Base-by-base conservation (phyloP, 2,888 invertebrate genomes). In the Agrotis ipsilon region DNA sequence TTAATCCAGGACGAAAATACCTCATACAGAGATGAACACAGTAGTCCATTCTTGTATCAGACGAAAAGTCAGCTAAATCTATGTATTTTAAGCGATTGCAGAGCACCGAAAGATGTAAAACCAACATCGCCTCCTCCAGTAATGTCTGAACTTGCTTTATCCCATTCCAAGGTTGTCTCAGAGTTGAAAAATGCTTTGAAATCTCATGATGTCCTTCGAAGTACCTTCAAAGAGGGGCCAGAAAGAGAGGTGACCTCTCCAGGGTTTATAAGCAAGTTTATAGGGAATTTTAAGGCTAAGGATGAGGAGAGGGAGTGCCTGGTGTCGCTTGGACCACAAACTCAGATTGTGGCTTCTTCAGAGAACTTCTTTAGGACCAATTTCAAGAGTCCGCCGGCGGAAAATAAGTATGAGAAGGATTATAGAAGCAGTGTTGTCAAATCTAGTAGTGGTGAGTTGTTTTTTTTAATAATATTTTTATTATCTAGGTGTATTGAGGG, bases 21-120 rank as follows among this genome's bases (percentile, higher is more conserved):
- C 0, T 96, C 97, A 0, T 97, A 97, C 84, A 93, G 97, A 72
- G 98, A 99, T 90, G 98, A 98, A 88, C 98, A 98, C 89, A 98
- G 98, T 0, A 98, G 97, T 19, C 98, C 99, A 1, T 99, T 99
- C 90, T 97, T 98, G 18, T 98, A 98, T 94, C 98, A 98, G 92
- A 98, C 98, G 0, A 97, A 97, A 86, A 98, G 98, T 70, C 98
- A 98, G 91, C 96, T 98, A 71, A 97, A 98, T 93, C 94, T 98
- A 19, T 97, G 97, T 77, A 87, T 93, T 16, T 82, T 95, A 45
- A 92, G 91, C 0, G 93, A 94, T 14, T 90, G 90, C 24, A 82
- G 94, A n/a, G 80, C 81, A 0, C 84, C 86, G 0, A 94, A 93
- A 62, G 85, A 86, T 0, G 88, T 88, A 0, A 81, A 81, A 49